These are phyloP conservation scores for Drosophila bipectinata DNA, from an alignment of 1,140 invertebrate genomes.

Conservation along the genomic window DNA sequence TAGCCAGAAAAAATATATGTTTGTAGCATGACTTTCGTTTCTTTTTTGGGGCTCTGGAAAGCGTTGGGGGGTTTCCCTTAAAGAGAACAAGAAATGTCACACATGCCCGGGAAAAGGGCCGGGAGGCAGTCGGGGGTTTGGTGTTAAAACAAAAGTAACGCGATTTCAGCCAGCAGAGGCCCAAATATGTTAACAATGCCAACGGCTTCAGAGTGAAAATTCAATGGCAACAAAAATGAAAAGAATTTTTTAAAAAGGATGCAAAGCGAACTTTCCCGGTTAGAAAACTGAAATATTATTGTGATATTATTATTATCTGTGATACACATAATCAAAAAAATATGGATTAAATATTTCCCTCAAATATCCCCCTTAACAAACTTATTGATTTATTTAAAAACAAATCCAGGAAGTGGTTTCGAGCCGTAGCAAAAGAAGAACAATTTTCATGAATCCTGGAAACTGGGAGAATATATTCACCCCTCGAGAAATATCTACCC, in stretches of 20 bases:
- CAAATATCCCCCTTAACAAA: no score
- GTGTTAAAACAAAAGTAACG: slow-evolving; percentile 54
- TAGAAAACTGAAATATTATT: not conserved
- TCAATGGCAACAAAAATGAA: not conserved
- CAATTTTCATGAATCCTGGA: slow-evolving; percentile 59
- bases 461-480: slow-evolving; percentile 1
- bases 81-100: slow-evolving; percentile 28
- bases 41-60: slow-evolving; percentile 15
- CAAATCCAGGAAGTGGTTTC: not conserved
- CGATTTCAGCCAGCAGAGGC: slow-evolving; percentile 39
- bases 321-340: no score
- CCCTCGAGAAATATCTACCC: slow-evolving; percentile 5
- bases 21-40: slow-evolving; percentile 16
- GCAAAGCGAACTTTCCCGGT: slow-evolving; percentile 13
- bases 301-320: no score
- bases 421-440: slow-evolving; percentile 46
- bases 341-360: no score
- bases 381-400: no score
- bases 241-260: not conserved
- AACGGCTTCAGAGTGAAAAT: slow-evolving; percentile 22
- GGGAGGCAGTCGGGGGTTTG: not conserved
- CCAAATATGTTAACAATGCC: slow-evolving; percentile 67
- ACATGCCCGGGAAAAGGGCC: slow-evolving; percentile 20
- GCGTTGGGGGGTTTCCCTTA: slow-evolving; percentile 25
- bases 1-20: slow-evolving; percentile 50